Base-by-base conservation (phyloP, 2,797 vertebrate species). In the Xenentodon cancila region DNA sequence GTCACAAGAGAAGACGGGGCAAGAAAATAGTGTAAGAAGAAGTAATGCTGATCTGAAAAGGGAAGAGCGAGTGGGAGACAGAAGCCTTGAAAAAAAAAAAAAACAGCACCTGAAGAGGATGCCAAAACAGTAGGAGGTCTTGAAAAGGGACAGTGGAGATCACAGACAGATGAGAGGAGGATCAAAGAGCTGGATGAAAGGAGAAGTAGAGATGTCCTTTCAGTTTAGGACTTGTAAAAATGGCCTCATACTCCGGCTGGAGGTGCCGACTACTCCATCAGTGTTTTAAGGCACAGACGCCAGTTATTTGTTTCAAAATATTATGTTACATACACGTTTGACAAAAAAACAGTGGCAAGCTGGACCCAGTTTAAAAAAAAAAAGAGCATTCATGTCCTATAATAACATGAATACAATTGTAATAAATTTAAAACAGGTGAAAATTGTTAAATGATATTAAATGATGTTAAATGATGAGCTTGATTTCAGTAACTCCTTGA, bases 171-270 rank as follows among this genome's bases (percentile, higher is more conserved):
- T 84, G 81, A 87, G 75, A 84, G 69, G 72, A 79, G 76, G 84
- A 89, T 90, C 82, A 89, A 87, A 89, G 79, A 85, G 59, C 75
- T 71, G 64, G 62, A 77, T 44, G 64, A 68, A 77, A 68, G 71
- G 70, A 84, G 65, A 59, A 80, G 55, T 11, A n/a, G 57, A 73
- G 54, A 74, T 49, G 77, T 57, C 77, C 79, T 49, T 73, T 75
- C 43, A 76, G 75, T 79, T 79, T 71, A 64, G 53, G 49, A 68
- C 80, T 73, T 51, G 25, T 44, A n/a, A 54, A 88, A 82, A 73
- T 46, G 57, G 57, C 55, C 53, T 72, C 53, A 52, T 30, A 63
- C 7, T 32, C 45, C 61, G 75, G 17, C 58, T 55, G 46, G 53
- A 77, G 42, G 49, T 74, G 57, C 52, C 52, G 54, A 64, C 17